A percentile compares a stretch with the other conserved stretches of the same genome.
These are phyloP conservation scores for Sinella curviseta DNA, from an alignment of 1,140 invertebrate genomes.

Conservation along the genomic window DNA sequence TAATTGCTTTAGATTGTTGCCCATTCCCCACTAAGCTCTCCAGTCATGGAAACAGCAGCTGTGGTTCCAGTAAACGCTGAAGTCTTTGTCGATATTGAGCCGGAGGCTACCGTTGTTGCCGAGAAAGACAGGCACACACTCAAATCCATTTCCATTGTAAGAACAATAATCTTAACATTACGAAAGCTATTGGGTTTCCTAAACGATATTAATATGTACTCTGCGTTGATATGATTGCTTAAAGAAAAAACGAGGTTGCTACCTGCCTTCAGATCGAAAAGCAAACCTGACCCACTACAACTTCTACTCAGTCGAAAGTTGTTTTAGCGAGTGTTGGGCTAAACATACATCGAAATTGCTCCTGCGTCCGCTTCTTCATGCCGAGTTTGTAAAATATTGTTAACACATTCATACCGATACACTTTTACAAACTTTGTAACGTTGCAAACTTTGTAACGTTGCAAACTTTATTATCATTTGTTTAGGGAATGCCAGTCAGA, in stretches of 20 bases:
- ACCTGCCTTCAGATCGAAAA: slow-evolving; percentile 30
- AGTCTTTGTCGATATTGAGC: slow-evolving; percentile 37
- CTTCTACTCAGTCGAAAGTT: slow-evolving; percentile 43
- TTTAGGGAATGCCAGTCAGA: not conserved
- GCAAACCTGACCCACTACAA: slow-evolving; percentile 42
- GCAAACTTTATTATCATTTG: not conserved
- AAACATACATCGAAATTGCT: slow-evolving; percentile 19
- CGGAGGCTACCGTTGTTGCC: slow-evolving; percentile 40
- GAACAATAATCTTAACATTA: no score
- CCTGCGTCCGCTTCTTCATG: slow-evolving; percentile 43
- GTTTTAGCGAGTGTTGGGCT: slow-evolving; percentile 45
- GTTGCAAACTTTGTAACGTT: not conserved
- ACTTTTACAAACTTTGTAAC: no score
- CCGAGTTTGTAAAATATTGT: slow-evolving; percentile 26
- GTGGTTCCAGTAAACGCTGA: slow-evolving; percentile 37
- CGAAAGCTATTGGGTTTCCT: not conserved
- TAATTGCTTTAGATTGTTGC: slow-evolving; percentile 15
- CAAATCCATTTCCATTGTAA: not conserved
- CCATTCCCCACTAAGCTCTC: slow-evolving; percentile 42
- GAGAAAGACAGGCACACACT: no score
- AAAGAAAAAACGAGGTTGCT: slow-evolving; percentile 60
- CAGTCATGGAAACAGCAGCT: slow-evolving; percentile 38
- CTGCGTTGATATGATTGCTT: not conserved
- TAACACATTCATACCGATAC: not conserved
- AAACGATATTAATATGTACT: no score